Evolutionary conservation across 2,113 vertebrate genomes (phyloP).

Genomic region (Lates calcarifer): DNA sequence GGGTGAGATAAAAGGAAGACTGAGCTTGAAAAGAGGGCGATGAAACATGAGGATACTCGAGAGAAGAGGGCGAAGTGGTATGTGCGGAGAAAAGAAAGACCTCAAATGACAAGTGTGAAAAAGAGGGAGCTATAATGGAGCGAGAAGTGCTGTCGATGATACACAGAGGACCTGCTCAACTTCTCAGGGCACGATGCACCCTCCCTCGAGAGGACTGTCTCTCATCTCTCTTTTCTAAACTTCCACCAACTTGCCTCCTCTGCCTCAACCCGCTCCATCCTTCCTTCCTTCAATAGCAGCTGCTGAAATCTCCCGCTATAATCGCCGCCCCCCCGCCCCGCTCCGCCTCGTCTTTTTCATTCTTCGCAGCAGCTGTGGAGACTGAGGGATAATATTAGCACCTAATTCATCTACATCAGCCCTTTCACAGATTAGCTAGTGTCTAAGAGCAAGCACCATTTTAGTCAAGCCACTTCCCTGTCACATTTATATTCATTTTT

Average conservation of each 20-base stretch:
- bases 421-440: conserved; percentile 24
- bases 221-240: conserved; percentile 24
- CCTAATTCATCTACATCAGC: conserved; percentile 46
- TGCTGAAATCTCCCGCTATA: conserved; percentile 33
- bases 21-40: conserved; percentile 18
- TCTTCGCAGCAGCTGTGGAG: conserved; percentile 53
- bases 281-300: conserved; percentile 25
- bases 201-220: conserved; percentile 30
- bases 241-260: conserved; percentile 3
- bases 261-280: not conserved
- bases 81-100: conserved; percentile 18
- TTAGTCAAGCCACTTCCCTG: conserved; percentile 24
- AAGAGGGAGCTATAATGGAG: conserved; percentile 6
- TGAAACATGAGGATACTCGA: conserved; percentile 31
- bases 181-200: conserved; percentile 27
- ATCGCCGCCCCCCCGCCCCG: conserved; percentile 34
- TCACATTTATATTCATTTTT: conserved; percentile 35
- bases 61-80: conserved; percentile 35
- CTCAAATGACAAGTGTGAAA: conserved; percentile 13
- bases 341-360: conserved; percentile 30
- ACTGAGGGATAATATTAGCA: conserved; percentile 65
- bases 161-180: conserved; percentile 5
- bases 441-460: conserved; percentile 25
- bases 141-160: conserved; percentile 28
- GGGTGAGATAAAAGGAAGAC: conserved; percentile 36